Evolutionary conservation across 1,140 invertebrate genomes (phyloP), one percentile per base, ranked within the genome.

Genomic region (Drosophila bifasciata): DNA sequence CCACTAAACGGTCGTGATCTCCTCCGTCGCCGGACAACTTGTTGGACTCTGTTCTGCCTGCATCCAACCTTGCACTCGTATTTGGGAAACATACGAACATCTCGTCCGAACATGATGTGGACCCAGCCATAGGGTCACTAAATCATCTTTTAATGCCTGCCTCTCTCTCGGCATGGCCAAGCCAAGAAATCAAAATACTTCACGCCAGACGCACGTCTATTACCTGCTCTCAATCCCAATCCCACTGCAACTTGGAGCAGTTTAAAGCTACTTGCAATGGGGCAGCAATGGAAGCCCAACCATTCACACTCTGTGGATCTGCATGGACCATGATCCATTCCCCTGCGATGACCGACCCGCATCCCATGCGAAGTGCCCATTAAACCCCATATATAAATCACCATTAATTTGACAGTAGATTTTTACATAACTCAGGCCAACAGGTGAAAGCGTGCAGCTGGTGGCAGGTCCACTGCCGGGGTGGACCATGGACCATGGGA

Each of bases 321-420:
- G 19, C 60, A 28, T 46, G 17, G 53, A 16, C 61, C 17, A 9
- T 13, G 16, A 46, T 19, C 44, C 16, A 46, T 45, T 28, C 8
- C 28, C 28, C 28, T 8, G 3, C 32, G 11, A 36, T 13, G 19
- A 19, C 44, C 19, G 21, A 17, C 44, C 64, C 53, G 66, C 66
- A 70, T 70, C 66, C 53, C 55, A 76, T 63, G 57, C 62, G 60
- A 67, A 77, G 68, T 67, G 59, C 52, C 79, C 63, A 86, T 86
- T 85, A 84, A 64, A 46, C 64, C 44, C 59, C 71, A 80, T 56
- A 76, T 77, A 85, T 85, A 85, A 85, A 85, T 85, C 80, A 85
- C 72, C 77, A 86, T 85, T 85, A 85, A 85, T 85, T 86, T 85
- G 81, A 85, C 80, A 86, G 59, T 86, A 36, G 77, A 77, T 63